Base-by-base conservation (phyloP, 1,140 invertebrate genomes). In the Calliopsis andreniformis region DNA sequence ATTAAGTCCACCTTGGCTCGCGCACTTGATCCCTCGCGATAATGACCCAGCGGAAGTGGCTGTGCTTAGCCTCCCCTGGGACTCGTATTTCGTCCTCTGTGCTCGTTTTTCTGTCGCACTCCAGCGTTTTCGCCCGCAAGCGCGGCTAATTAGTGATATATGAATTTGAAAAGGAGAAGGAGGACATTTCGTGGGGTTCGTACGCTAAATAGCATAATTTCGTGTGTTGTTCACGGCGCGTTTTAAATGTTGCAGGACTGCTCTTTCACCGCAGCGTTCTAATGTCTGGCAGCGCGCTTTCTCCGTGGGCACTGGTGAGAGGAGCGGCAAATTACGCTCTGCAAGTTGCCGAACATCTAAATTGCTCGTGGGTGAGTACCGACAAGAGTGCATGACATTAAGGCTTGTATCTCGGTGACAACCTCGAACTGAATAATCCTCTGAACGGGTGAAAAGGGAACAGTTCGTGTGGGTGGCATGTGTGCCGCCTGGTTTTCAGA, bases 231-330 rank as follows among this genome's bases (percentile, higher is more conserved):
- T n/a, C n/a, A n/a, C n/a, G n/a, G n/a, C n/a, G n/a, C n/a, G n/a
- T 82, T 64, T 91, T 23, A 28, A 76, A 58, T 59, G 64, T 76
- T 93, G 1, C 93, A 98, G 97, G 96, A 87, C 93, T 96, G 28
- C 94, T 99, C 45, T 99, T 99, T 91, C 97, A 98, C 89, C 95
- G 98, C 82, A 97, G 97, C 7, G 95, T 99, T 68, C 93, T 99
- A 30, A 98, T 99, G 96, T 98, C 97, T 28, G 98, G 98, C 0
- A 98, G 98, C 20, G 98, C 98, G 0, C 93, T 99, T 42, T 97
- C 97, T 80, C 97, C 97, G 0, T 98, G 97, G 97, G 98, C 98
- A 0, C 91, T 98, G 73, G 96, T 98, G 61, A 95, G 96, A 81
- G 96, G 98, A 83, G 97, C 98, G 0, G 94, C 96, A 66, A 95